Conservation (phyloP, 2,113 vertebrate genomes). For the Paramisgurnus dabryanus region DNA sequence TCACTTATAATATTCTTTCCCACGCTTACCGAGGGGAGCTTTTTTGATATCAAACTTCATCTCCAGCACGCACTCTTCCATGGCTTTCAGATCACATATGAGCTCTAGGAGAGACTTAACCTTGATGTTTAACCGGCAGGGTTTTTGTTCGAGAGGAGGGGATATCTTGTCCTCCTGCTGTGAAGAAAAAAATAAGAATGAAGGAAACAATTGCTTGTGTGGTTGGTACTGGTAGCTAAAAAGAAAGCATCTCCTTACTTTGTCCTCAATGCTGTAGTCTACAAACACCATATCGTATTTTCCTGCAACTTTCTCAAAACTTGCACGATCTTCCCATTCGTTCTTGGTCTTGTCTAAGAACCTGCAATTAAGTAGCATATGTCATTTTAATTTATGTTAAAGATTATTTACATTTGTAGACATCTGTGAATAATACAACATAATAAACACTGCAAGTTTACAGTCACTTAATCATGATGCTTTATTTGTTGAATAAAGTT, state of each 20-base stretch:
- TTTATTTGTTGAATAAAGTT: no score
- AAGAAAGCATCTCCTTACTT: constrained; percentile 54
- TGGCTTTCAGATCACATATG: constrained; percentile 85
- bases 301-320: constrained; percentile 82
- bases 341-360: constrained; percentile 91
- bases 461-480: no score
- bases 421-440: no score
- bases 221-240: not conserved
- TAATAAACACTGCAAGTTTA: no score
- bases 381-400: no score
- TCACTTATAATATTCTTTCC: not conserved
- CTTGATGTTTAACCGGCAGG: constrained; percentile 73
- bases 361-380: constrained; percentile 61
- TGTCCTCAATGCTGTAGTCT: constrained; percentile 75
- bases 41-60: constrained; percentile 93
- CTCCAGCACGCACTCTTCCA: constrained; percentile 90
- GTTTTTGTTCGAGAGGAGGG: constrained; percentile 54
- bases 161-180: constrained; percentile 55
- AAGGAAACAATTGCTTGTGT: not conserved
- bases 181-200: constrained; percentile 7
- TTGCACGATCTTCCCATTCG: constrained; percentile 75
- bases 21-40: constrained; percentile 81
- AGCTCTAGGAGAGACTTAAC: constrained; percentile 83
- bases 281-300: constrained; percentile 88
- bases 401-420: no score